Base-by-base conservation (phyloP, 2,888 invertebrate genomes). In the Amphipoea lucens region DNA sequence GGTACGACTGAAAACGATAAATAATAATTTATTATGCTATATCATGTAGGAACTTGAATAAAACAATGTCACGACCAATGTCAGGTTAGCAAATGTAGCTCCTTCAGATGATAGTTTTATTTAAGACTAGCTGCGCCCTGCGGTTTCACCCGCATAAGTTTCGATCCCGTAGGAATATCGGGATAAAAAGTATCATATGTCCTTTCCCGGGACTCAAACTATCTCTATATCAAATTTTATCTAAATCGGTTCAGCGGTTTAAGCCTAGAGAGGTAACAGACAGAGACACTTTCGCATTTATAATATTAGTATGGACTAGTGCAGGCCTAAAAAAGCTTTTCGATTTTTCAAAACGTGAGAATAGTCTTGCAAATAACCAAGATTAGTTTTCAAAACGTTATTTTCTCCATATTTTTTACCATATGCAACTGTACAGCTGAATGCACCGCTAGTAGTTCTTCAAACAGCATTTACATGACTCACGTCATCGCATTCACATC, bases 401-500 rank as follows among this genome's bases (percentile, higher is more conserved):
- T 48, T 20, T 0, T 3, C 51, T 54, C 14, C 5, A 40, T 36
- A 20, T 20, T 20, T 36, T n/a, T 17, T 42, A 3, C n/a, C 4
- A 23, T 29, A 3, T 45, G 20, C 11, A 23, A 23, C 23, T 9
- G 2, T 51, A 57, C 17, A 40, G 14, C 68, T 74, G 29, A 40
- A 77, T 68, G 54, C 29, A 70, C 5, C 51, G 7, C 17, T 48
- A 71, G 17, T 62, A 40, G 0, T 51, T 66, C 12, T 40, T 48
- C 12, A 72, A 42, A 63, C 76, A 62, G n/a, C 20, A 42, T 68
- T 77, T 54, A 83, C 67, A 48, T 62, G 63, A 68, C 45, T 54
- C n/a, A 75, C n/a, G 69, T 67, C 66, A 40, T 68, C 36, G 42
- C 62, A 9, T 14, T 48, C 57, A 29, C 76, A 87, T 86, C 71